phyloP scores from a whole-genome alignment of 1,140 invertebrate species.

The Drosophila miranda region DNA sequence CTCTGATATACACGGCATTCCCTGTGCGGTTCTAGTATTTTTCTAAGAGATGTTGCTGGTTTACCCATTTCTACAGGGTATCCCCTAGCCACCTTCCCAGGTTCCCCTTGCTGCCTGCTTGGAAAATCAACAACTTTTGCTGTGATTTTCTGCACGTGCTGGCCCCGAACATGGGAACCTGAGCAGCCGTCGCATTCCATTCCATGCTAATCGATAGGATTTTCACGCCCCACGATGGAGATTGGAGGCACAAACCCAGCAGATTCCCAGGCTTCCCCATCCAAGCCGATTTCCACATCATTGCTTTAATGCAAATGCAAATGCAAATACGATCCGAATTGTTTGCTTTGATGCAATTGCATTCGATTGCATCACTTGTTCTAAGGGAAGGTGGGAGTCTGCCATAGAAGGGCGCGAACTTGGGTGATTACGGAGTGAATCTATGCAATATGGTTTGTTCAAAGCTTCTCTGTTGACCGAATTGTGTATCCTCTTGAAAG shows the following conservation, averaged over 20 bases:
- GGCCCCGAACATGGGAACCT: slow-evolving; percentile 31
- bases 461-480: too few species aligned
- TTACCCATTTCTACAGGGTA: slow-evolving; percentile 7
- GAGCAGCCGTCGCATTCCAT: slow-evolving; percentile 21
- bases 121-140: slow-evolving; percentile 15
- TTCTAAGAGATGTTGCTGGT: too few species aligned
- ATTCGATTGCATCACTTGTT: too few species aligned
- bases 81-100: background rate
- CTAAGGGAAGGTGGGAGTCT: too few species aligned
- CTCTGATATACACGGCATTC: too few species aligned
- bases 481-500: background rate
- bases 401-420: background rate
- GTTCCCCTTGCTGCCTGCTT: background rate
- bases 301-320: too few species aligned
- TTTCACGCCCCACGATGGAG: slow-evolving; percentile 39
- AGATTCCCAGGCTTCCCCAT: slow-evolving; percentile 18
- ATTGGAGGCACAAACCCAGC: slow-evolving; percentile 19
- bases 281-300: slow-evolving; percentile 1
- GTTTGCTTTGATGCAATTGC: too few species aligned
- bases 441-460: too few species aligned
- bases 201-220: slow-evolving; percentile 39
- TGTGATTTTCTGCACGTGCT: slow-evolving; percentile 43
- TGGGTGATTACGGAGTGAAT: background rate
- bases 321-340: background rate
- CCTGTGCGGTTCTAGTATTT: too few species aligned